A percentile compares a stretch with the other conserved stretches of the same genome.
Conservation (phyloP, 2,113 vertebrate genomes). For the Jaculus jaculus region DNA sequence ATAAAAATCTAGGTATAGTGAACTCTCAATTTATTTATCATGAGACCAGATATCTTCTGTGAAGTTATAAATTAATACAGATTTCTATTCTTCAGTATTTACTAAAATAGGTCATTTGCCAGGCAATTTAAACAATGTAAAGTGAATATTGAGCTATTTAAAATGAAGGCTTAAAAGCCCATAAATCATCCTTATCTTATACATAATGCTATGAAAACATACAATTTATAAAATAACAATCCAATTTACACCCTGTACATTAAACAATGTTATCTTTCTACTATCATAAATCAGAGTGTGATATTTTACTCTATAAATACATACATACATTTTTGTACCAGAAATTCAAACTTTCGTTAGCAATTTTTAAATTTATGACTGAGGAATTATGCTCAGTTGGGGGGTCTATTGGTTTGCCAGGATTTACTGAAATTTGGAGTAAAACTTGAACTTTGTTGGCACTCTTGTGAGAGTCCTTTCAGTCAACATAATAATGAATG, state of each 20-base stretch:
- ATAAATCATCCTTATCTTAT: not conserved
- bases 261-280: not conserved
- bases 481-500: not conserved
- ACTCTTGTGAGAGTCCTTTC: not conserved
- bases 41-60: not conserved
- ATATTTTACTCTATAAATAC: not conserved
- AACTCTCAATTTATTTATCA: not conserved
- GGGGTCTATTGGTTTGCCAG: constrained; percentile 15
- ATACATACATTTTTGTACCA: not conserved
- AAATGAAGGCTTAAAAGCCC: not conserved
- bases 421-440: not conserved
- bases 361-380: not conserved
- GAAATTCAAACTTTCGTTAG: not conserved
- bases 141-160: not conserved
- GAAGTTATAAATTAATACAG: not conserved
- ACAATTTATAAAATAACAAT: not conserved
- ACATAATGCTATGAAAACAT: not conserved
- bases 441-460: not conserved
- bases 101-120: not conserved
- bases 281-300: not conserved
- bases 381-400: constrained; percentile 8
- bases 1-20: not conserved
- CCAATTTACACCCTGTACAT: not conserved
- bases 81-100: not conserved
- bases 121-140: not conserved